These are phyloP conservation scores for Caenorhabditis sp. DNA, from an alignment of 2,888 invertebrate genomes.

Conservation along the genomic window DNA sequence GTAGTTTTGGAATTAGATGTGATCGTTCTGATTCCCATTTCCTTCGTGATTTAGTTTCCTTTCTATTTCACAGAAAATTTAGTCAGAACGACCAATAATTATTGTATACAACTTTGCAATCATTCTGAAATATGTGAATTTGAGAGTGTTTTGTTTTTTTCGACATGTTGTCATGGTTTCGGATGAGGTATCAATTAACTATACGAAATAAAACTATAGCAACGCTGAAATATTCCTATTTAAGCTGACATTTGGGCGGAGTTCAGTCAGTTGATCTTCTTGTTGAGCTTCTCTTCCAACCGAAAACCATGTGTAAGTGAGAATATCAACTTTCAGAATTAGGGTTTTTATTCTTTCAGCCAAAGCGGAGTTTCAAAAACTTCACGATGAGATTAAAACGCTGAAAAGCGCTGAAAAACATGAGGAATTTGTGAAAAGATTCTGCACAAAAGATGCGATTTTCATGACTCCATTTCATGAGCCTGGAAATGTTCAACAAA, in stretches of 20 bases:
- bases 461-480: conserved; percentile 42
- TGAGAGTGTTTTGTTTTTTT: too few relatives aligned
- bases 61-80: too few relatives aligned
- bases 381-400: conserved; percentile 39
- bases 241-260: too few relatives aligned
- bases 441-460: conserved; percentile 30
- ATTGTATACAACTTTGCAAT: too few relatives aligned
- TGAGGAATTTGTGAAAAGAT: conserved; percentile 35
- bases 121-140: too few relatives aligned
- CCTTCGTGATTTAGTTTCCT: too few relatives aligned
- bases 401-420: conserved; percentile 26
- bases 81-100: too few relatives aligned
- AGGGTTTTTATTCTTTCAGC: conserved; percentile 14
- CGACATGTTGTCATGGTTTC: not conserved
- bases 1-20: too few relatives aligned
- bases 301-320: not conserved
- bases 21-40: too few relatives aligned
- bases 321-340: not conserved
- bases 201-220: not conserved
- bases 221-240: too few relatives aligned
- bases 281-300: too few relatives aligned
- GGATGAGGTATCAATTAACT: not conserved
- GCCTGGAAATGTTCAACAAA: conserved; percentile 19
- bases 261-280: too few relatives aligned
- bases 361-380: conserved; percentile 38